Evolutionary conservation across 2,113 vertebrate species (phyloP).

Genomic region (Grammomys dolichurus): DNA sequence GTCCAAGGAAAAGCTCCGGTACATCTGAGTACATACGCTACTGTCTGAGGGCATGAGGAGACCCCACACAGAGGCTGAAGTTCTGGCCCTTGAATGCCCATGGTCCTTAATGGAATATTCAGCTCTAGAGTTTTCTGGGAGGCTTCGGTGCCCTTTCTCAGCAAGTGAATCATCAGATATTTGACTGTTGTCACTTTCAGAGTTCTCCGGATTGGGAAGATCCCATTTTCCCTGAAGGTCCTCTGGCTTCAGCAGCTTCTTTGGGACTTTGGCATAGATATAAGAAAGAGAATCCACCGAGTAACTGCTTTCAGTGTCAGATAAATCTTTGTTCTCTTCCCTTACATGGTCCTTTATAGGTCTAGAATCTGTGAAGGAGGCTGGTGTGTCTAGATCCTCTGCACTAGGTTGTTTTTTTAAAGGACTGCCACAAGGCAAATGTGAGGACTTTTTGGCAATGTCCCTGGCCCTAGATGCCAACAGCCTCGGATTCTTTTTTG

Average conservation of each 20-base stretch:
- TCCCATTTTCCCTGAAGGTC: slow-evolving; percentile 77
- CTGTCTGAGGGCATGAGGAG: not conserved
- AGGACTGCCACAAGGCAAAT: not conserved
- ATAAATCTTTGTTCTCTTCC: slow-evolving; percentile 83
- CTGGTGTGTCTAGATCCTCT: not conserved
- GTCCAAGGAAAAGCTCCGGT: slow-evolving; percentile 85
- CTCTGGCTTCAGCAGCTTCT: slow-evolving; percentile 87
- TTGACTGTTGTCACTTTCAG: slow-evolving; percentile 93
- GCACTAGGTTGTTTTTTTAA: not conserved
- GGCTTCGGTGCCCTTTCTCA: slow-evolving; percentile 80
- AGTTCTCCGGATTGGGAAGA: slow-evolving; percentile 86
- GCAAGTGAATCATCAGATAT: slow-evolving; percentile 95
- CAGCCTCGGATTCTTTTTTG: slow-evolving; percentile 77
- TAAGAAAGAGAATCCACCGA: slow-evolving; percentile 96
- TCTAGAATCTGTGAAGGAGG: slow-evolving; percentile 73
- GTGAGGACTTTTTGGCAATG: not conserved
- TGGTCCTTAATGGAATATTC: not conserved
- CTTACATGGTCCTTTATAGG: slow-evolving; percentile 79
- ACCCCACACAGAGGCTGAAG: not conserved
- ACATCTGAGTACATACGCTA: slow-evolving; percentile 48
- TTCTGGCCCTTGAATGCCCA: not conserved
- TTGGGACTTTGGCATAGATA: slow-evolving; percentile 85
- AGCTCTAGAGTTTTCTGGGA: slow-evolving; percentile 18
- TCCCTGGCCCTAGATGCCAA: slow-evolving; percentile 79
- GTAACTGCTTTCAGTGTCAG: slow-evolving; percentile 94